Evolutionary conservation across 2,113 vertebrate genomes (phyloP), one percentile per base, ranked within the genome.

Genomic region (Mustela nigripes): DNA sequence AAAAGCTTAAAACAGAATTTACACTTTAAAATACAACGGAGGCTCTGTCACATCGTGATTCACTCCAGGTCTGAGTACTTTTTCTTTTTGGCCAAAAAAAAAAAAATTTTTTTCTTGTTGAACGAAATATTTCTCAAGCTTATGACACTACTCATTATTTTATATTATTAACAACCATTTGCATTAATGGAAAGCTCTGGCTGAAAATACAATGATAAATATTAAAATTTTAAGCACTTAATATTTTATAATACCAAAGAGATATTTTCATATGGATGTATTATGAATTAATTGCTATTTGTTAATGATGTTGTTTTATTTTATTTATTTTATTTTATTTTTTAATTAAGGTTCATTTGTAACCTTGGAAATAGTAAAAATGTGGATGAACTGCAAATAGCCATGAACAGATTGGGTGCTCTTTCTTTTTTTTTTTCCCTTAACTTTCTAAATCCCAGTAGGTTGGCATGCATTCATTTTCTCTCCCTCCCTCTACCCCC

Each of bases 1-100:
- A 91, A 98, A 89, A 94, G 83, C 92, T 98, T 96, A 71, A 93
- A 97, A 95, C 81, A 91, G 95, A 96, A 95, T 90, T 94, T 93
- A 69, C 9, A 87, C 80, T 94, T 97, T 95, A 71, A 95, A 62
- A 95, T 82, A 85, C 58, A 95, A 89, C 56, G 0, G 6, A 89
- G 86, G 14, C 18, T 85, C 12, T 95, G 7, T 86, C 31, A n/a
- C 58, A 81, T 82, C 10, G 1, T 79, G 71, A 93, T 82, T 91
- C 53, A 93, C 63, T 85, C 65, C 19, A 69, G 16, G 24, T 93
- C n/a, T 95, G 67, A 94, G 50, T 83, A 45, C 11, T 69, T 88
- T 93, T 95, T 76, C 33, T 95, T 86, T 95, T 86, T 89, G 80
- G 18, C 21, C 73, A 91, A 79, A 95, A 94, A 94, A 73, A 73